These are phyloP conservation scores for Myotis brandtii DNA, from an alignment of 2,113 vertebrate species.

Conservation along the genomic window DNA sequence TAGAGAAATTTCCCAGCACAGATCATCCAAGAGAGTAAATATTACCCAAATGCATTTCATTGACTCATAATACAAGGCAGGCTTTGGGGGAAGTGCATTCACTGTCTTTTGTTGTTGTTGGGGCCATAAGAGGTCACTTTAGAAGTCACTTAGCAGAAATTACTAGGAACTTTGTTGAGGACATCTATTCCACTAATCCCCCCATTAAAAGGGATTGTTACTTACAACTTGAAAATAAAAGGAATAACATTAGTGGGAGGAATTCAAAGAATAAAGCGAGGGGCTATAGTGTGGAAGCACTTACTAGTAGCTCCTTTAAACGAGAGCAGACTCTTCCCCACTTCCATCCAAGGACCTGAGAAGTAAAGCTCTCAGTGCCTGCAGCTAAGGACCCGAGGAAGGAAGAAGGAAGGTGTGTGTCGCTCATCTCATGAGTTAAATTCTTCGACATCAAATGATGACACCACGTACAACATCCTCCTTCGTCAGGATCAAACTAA, in stretches of 20 bases:
- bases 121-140: slow-evolving; percentile 24
- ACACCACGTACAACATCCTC: not conserved
- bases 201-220: slow-evolving; percentile 55
- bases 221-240: slow-evolving; percentile 48
- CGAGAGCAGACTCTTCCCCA: not conserved
- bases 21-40: not conserved
- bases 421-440: not conserved
- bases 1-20: slow-evolving; percentile 9
- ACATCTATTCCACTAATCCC: slow-evolving; percentile 18
- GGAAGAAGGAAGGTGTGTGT: not conserved
- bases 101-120: not conserved
- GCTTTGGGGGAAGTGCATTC: not conserved
- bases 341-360: not conserved
- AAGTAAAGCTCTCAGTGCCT: not conserved
- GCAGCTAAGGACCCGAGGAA: not conserved
- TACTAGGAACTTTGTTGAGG: slow-evolving; percentile 44
- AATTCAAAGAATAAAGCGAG: not conserved
- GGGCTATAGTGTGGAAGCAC: not conserved
- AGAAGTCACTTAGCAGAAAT: slow-evolving; percentile 60
- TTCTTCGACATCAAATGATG: slow-evolving; percentile 4
- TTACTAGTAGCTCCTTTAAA: not conserved
- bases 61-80: not conserved
- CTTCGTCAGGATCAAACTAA: not conserved
- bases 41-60: slow-evolving; percentile 22
- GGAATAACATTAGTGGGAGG: slow-evolving; percentile 26